Evolutionary conservation across 2,113 vertebrate species (phyloP).

Genomic region (Saccopteryx leptura): DNA sequence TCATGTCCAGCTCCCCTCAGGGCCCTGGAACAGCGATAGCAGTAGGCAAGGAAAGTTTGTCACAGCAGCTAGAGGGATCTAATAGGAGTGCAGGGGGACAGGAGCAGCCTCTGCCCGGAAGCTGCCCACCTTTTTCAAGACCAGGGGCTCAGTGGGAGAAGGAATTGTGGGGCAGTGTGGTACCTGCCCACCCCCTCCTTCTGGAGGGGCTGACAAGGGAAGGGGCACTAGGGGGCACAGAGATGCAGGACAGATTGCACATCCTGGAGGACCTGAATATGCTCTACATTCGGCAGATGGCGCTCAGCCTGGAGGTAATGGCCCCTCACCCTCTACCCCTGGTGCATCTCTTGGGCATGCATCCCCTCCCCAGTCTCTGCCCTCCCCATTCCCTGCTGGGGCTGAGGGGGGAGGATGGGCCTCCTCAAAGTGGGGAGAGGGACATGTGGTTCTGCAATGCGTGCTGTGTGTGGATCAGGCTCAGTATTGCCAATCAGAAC

Average conservation of each 20-base stretch:
- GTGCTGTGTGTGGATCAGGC: neutral
- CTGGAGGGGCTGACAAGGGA: constrained; percentile 67
- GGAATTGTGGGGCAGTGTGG: constrained; percentile 55
- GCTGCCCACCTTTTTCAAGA: constrained; percentile 62
- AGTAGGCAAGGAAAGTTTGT: constrained; percentile 64
- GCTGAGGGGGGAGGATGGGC: neutral
- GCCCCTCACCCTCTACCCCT: neutral
- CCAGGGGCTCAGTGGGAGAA: constrained; percentile 66
- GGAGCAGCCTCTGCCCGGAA: constrained; percentile 37
- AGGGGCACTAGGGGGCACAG: constrained; percentile 73
- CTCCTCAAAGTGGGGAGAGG: neutral
- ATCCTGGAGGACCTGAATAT: constrained; percentile 97
- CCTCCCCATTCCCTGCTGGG: neutral
- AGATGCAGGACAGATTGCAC: constrained; percentile 95
- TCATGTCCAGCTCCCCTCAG: constrained; percentile 52
- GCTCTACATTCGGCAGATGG: constrained; percentile 98
- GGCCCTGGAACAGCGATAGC: constrained; percentile 39
- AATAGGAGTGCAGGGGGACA: constrained; percentile 33
- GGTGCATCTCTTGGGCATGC: neutral
- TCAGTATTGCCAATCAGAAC: neutral
- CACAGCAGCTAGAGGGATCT: constrained; percentile 59
- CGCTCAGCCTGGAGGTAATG: constrained; percentile 95
- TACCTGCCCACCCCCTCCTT: neutral
- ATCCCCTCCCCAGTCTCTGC: neutral
- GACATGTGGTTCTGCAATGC: neutral